Percentiles rank a stretch among this genome's conserved stretches.
phyloP scores from a whole-genome alignment of 1,140 invertebrate genomes.

The Orius laevigatus region DNA sequence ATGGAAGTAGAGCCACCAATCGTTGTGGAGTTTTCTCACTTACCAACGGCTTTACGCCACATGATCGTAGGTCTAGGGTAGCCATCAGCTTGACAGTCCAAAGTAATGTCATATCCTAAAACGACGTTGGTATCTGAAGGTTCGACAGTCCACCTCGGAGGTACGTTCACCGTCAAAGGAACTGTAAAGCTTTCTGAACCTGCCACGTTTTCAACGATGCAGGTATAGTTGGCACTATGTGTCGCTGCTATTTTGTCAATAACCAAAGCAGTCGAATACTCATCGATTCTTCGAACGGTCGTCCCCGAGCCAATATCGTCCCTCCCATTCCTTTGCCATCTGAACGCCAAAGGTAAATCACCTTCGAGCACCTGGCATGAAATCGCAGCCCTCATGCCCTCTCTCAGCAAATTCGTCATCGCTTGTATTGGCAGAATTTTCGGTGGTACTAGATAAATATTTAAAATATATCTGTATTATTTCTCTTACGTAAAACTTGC shows the following conservation, averaged over 20 bases:
- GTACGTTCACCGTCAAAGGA: conserved; percentile 69
- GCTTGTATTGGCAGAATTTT: conserved; percentile 76
- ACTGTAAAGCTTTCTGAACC: conserved; percentile 57
- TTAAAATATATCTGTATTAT: conserved; percentile 18
- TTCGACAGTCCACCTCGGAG: conserved; percentile 79
- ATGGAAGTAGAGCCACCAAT: too few species aligned
- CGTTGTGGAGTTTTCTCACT: conserved; percentile 21
- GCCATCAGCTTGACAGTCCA: conserved; percentile 82
- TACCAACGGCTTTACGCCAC: conserved; percentile 71
- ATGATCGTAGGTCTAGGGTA: conserved; percentile 73
- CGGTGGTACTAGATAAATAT: conserved; percentile 53
- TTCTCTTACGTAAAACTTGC: conserved; percentile 57
- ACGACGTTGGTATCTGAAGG: conserved; percentile 73
- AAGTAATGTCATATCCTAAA: conserved; percentile 59
- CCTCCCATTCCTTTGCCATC: conserved; percentile 61
- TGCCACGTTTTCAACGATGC: conserved; percentile 68
- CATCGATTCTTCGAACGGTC: conserved; percentile 48
- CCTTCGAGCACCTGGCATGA: conserved; percentile 88
- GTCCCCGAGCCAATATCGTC: conserved; percentile 28
- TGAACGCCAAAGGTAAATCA: conserved; percentile 78
- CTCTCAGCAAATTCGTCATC: conserved; percentile 58
- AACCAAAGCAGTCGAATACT: conserved; percentile 74
- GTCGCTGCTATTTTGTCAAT: conserved; percentile 70
- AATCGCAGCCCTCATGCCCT: conserved; percentile 82
- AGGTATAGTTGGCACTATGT: conserved; percentile 79